A percentile compares a stretch with the other conserved stretches of the same genome.
phyloP scores from a whole-genome alignment of 2,113 vertebrate genomes.

The Cryptotis parvus region DNA sequence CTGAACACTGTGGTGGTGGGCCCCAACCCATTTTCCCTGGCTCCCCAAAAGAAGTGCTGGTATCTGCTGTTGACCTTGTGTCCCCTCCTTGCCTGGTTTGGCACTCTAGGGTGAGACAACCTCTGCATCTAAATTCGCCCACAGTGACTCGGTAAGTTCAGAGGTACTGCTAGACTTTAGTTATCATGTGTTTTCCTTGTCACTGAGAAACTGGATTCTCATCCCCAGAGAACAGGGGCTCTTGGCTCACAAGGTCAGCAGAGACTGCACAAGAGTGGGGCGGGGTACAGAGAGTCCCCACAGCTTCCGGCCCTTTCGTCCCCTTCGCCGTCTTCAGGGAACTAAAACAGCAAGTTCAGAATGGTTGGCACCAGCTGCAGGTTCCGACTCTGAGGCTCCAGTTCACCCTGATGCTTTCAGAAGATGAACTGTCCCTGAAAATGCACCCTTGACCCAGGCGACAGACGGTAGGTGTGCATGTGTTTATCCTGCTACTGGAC shows the following conservation, averaged over 20 bases:
- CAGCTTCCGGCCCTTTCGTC: not conserved
- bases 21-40: not conserved
- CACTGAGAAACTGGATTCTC: not conserved
- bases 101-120: not conserved
- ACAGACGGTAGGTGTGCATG: fast-evolving
- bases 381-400: not conserved
- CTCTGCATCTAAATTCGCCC: not conserved
- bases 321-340: not conserved
- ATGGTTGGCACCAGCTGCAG: too few relatives aligned
- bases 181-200: not conserved
- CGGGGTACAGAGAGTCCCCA: not conserved
- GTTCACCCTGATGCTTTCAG: not conserved
- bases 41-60: not conserved
- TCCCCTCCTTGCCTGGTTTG: not conserved
- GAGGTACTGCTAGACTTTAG: not conserved
- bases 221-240: not conserved
- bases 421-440: not conserved
- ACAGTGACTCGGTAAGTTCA: too few relatives aligned
- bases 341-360: not conserved
- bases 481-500: not conserved
- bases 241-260: not conserved
- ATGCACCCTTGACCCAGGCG: not conserved
- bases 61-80: not conserved
- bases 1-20: too few relatives aligned
- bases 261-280: too few relatives aligned